Conservation (phyloP, 1,140 invertebrate species). For the Lamellibrachia luymesi region DNA sequence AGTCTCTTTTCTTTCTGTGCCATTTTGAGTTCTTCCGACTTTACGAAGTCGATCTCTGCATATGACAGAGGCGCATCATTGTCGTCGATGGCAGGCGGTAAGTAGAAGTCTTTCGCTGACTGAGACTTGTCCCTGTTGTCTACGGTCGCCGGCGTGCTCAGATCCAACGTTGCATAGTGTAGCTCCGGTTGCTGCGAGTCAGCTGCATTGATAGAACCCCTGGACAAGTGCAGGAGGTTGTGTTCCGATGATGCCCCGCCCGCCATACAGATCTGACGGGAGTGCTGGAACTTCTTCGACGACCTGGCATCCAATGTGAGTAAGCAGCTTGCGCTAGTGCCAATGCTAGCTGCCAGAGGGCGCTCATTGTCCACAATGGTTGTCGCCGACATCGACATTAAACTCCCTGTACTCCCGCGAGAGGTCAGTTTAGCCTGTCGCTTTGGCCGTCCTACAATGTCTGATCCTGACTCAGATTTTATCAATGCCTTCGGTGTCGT, state of each 20-base stretch:
- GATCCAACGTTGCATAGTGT: neutral
- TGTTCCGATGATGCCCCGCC: neutral
- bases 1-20: neutral
- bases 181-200: neutral
- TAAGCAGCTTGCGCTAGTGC: neutral
- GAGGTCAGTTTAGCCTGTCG: neutral
- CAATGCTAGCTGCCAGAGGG: neutral
- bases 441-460: neutral
- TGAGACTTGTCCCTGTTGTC: neutral
- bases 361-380: neutral
- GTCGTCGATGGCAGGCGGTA: neutral
- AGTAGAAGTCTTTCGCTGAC: neutral
- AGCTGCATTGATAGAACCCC: neutral
- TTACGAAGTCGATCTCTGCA: neutral
- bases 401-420: neutral
- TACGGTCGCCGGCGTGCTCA: neutral
- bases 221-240: neutral
- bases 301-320: neutral
- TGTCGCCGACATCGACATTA: neutral
- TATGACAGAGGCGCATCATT: neutral
- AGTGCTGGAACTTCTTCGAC: neutral
- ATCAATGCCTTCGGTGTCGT: neutral
- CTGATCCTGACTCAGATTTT: neutral
- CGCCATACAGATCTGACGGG: neutral
- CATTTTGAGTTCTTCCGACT: neutral